Evolutionary conservation across 2,888 invertebrate species (phyloP), one percentile per base, ranked within the genome.

Genomic region (Craniophora ligustri): DNA sequence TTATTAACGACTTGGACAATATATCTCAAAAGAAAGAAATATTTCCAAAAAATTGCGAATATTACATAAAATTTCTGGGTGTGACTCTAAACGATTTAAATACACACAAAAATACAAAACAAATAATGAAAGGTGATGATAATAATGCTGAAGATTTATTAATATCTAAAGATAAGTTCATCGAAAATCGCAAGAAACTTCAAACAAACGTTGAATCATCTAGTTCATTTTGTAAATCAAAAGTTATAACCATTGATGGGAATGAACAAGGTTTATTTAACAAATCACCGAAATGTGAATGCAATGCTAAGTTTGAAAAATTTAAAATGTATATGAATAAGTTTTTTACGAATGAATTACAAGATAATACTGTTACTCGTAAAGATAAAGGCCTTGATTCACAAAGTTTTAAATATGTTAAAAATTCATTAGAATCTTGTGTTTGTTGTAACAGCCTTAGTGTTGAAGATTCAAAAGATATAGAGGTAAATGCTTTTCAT

Each of bases 401-500:
- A 11, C 67, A 72, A 61, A 77, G 74, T 66, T 60, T 78, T 3
- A 72, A 57, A 47, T 32, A 57, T 23, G 26, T 15, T 11, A 48
- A 31, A 11, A 36, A 50, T 5, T 64, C 34, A 13, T 40, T 66
- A 31, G 75, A 79, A 55, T 60, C 67, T 42, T 90, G 92, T 68
- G 64, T 88, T 42, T 92, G 91, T 67, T 90, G 88, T 57, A 62
- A 72, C 21, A 49, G 26, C 31, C 36, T 55, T n/a, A 70, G 74
- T 53, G 23, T 41, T 21, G 84, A 83, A 15, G 75, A 81, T 35
- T 73, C 81, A 19, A 79, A 77, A 41, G 86, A 93, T 36, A 80
- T 93, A 62, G 92, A 92, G 82, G 65, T 84, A 1, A 92, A 93
- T 64, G 76, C 87, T 23, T 92, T 90, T 76, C 71, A 86, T 53